Conservation (phyloP, 2,113 vertebrate species). For the Planiliza haematocheilus region DNA sequence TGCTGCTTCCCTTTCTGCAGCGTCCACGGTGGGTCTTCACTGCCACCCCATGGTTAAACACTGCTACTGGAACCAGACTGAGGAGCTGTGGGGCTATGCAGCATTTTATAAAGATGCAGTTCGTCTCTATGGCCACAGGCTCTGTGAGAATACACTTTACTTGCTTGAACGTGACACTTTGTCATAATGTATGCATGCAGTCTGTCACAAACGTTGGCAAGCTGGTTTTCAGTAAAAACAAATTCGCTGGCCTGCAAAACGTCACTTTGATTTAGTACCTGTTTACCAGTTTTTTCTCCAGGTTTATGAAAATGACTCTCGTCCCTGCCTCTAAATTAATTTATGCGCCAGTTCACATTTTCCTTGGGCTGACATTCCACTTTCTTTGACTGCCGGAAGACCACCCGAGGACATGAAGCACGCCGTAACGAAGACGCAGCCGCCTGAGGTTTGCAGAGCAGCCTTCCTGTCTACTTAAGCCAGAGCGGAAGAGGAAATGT, state of each 20-base stretch:
- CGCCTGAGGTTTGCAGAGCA: constrained; percentile 13
- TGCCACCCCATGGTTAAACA: constrained; percentile 56
- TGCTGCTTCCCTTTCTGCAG: not conserved
- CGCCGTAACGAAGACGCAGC: constrained; percentile 11
- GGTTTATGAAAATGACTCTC: not conserved
- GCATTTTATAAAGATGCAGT: not conserved
- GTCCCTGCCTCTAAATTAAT: constrained; percentile 5
- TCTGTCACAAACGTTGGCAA: not conserved
- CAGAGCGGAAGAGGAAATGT: constrained; percentile 18
- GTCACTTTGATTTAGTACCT: not conserved
- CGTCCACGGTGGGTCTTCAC: constrained; percentile 32
- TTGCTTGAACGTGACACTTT: not conserved
- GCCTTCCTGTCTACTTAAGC: not conserved
- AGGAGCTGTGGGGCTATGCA: not conserved
- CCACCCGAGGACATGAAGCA: constrained; percentile 15
- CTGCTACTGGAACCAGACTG: constrained; percentile 9
- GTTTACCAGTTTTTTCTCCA: not conserved
- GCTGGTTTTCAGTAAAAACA: not conserved
- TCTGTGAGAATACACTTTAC: not conserved
- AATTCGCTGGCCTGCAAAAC: not conserved
- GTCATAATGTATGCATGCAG: too few relatives aligned
- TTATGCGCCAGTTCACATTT: constrained; percentile 27
- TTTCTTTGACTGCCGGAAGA: not conserved
- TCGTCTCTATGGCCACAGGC: not conserved
- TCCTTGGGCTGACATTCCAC: constrained; percentile 19